These are phyloP conservation scores for Cetonia aurata DNA, from an alignment of 2,888 invertebrate species.

Conservation along the genomic window DNA sequence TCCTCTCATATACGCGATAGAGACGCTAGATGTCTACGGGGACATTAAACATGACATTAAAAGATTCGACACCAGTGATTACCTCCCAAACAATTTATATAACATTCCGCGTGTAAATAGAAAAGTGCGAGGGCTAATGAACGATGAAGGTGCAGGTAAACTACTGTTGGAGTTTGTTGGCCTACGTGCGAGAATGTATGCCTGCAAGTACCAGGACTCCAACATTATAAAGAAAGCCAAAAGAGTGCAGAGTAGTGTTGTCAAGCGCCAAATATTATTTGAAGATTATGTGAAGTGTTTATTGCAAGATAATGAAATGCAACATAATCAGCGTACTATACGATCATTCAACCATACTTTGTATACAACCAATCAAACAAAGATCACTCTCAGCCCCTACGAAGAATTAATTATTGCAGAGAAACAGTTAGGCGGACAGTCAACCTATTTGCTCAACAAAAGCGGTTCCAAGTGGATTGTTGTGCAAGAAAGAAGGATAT, in stretches of 20 bases:
- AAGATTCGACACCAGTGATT: conserved; percentile 58
- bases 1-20: too few relatives aligned
- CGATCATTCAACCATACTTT: too few relatives aligned
- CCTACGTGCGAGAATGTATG: conserved; percentile 17
- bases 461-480: too few relatives aligned
- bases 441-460: too few relatives aligned
- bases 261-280: not conserved
- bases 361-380: too few relatives aligned
- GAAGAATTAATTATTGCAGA: too few relatives aligned
- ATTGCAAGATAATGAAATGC: not conserved
- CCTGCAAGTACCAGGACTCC: conserved; percentile 2
- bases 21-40: too few relatives aligned
- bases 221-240: not conserved
- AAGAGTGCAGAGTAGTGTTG: not conserved
- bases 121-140: conserved; percentile 55
- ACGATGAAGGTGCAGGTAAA: conserved; percentile 56
- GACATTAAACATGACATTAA: not conserved
- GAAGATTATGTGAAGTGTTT: not conserved
- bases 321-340: too few relatives aligned
- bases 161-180: conserved; percentile 42
- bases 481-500: too few relatives aligned
- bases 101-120: conserved; percentile 50
- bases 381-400: too few relatives aligned
- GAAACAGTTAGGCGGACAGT: too few relatives aligned
- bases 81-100: conserved; percentile 52